phyloP scores from a whole-genome alignment of 2,113 vertebrate species.

The Hippolais icterina region DNA sequence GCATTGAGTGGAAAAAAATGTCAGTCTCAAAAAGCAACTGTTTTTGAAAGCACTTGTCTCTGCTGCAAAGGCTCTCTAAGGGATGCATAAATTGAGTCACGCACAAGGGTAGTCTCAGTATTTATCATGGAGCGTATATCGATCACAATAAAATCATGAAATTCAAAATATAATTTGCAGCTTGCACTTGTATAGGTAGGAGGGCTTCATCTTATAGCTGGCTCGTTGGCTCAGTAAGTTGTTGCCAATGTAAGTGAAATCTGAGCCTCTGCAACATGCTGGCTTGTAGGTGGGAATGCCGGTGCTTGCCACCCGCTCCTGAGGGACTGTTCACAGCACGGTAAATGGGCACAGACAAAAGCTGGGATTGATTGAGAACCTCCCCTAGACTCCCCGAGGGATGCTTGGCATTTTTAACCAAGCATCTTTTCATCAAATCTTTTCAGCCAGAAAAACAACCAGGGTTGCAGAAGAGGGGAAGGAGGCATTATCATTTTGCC shows the following conservation, averaged over 20 bases:
- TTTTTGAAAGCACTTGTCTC: neutral
- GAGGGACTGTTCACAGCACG: neutral
- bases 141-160: neutral
- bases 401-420: neutral
- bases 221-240: neutral
- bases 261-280: neutral
- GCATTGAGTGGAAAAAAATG: neutral
- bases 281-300: neutral
- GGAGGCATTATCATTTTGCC: neutral
- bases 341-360: neutral
- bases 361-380: neutral
- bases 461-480: neutral
- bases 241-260: neutral
- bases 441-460: neutral
- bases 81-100: neutral
- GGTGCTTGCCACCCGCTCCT: accelerated
- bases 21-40: neutral
- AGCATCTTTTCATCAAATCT: neutral
- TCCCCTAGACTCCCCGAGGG: accelerated
- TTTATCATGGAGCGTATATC: neutral
- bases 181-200: neutral
- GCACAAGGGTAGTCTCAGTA: neutral
- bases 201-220: neutral
- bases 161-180: neutral
- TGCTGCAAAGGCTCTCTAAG: neutral